These are phyloP conservation scores for Eremobia ochroleuca DNA, from an alignment of 2,888 invertebrate genomes.

Conservation along the genomic window DNA sequence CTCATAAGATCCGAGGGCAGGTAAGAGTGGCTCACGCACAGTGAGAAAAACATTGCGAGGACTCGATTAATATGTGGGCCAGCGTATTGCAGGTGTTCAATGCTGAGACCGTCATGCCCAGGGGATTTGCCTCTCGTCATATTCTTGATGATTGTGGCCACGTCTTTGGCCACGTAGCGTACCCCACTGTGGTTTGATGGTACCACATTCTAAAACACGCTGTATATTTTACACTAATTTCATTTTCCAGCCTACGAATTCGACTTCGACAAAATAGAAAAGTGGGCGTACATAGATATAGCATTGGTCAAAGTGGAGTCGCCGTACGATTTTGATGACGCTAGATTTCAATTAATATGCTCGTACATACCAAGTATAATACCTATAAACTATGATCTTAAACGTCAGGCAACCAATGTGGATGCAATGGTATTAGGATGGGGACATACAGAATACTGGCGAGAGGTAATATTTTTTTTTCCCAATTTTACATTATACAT, in stretches of 20 bases:
- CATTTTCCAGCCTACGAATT: slow-evolving; percentile 74
- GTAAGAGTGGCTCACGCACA: too few relatives aligned
- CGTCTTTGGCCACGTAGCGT: too few relatives aligned
- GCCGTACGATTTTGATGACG: slow-evolving; percentile 66
- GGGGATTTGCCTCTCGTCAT: too few relatives aligned
- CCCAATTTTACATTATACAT: too few relatives aligned
- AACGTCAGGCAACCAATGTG: slow-evolving; percentile 61
- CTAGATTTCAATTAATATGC: slow-evolving; percentile 56
- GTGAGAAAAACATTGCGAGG: too few relatives aligned
- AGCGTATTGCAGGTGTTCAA: too few relatives aligned
- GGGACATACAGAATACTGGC: slow-evolving; percentile 69
- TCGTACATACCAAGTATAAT: slow-evolving; percentile 70
- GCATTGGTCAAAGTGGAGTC: slow-evolving; percentile 76
- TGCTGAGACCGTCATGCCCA: too few relatives aligned
- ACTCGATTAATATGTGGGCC: too few relatives aligned
- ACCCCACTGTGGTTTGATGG: too few relatives aligned
- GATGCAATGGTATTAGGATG: slow-evolving; percentile 72
- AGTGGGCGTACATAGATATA: slow-evolving; percentile 78
- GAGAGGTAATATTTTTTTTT: slow-evolving; percentile 61
- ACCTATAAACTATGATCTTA: slow-evolving; percentile 69
- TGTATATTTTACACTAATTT: neutral
- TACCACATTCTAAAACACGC: too few relatives aligned
- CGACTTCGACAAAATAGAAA: slow-evolving; percentile 66
- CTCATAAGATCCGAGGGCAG: too few relatives aligned
- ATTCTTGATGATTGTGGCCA: too few relatives aligned